These are phyloP conservation scores for Dendrocopos noguchii DNA, from an alignment of 2,113 vertebrate species.

Conservation along the genomic window DNA sequence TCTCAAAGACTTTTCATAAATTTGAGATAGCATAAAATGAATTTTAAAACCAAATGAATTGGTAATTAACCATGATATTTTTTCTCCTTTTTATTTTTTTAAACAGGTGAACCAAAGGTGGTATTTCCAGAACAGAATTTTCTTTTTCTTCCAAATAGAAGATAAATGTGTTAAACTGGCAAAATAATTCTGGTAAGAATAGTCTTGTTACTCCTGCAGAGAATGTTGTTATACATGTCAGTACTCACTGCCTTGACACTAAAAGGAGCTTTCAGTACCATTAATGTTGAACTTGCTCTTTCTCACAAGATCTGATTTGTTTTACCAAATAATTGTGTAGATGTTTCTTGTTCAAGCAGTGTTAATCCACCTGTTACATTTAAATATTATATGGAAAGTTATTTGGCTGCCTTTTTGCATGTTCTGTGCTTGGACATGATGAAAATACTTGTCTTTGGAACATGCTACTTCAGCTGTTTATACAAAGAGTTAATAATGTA, in stretches of 20 bases:
- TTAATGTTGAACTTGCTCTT: neutral
- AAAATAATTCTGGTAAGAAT: slow-evolving; percentile 56
- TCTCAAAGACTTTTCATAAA: neutral
- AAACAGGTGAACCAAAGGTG: slow-evolving; percentile 13
- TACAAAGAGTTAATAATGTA: neutral
- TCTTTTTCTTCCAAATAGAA: neutral
- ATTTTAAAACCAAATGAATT: neutral
- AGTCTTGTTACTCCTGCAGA: neutral
- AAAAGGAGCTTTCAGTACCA: neutral
- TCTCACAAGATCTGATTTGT: neutral
- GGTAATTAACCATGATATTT: neutral
- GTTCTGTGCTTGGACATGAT: neutral
- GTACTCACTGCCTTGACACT: neutral
- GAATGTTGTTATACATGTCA: neutral
- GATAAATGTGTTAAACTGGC: slow-evolving; percentile 53
- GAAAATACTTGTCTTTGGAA: neutral
- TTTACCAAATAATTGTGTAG: neutral
- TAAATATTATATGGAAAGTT: neutral
- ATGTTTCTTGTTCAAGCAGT: neutral
- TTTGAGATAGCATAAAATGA: neutral
- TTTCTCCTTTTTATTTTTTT: neutral
- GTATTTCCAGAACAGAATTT: neutral
- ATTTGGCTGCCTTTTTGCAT: neutral
- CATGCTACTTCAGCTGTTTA: neutral
- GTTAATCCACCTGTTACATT: neutral